Evolutionary conservation across 2,113 vertebrate genomes (phyloP), one percentile per base, ranked within the genome.

Genomic region (Marcusenius ussheri): DNA sequence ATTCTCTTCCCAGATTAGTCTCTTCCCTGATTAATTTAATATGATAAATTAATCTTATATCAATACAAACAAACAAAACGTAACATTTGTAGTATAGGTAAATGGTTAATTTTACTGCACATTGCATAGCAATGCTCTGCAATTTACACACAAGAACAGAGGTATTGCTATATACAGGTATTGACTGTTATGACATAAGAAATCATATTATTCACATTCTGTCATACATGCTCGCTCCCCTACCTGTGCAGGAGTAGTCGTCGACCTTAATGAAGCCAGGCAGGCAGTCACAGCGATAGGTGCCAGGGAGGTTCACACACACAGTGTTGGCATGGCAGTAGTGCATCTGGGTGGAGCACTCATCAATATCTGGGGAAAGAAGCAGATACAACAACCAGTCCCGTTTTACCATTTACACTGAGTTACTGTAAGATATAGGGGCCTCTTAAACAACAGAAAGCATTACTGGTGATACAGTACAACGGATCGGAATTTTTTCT

Each of bases 201-300:
- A 39, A 35, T 39, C 4, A 39, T 17, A 77, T 39, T 35, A 77
- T 15, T 77, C 70, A 17, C 58, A 21, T 47, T 35, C 17, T 45
- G 47, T 15, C 74, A 83, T 19, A 66, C 45, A n/a, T 62, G 47
- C 74, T 56, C 15, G 27, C 21, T 70, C 89, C 27, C 96, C 90
- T 95, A 99, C 98, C 98, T 70, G 98, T 98, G 91, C 98, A 99
- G 90, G 98, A 99, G 94, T 97, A 99, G 90, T 99, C 97, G 62
- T 99, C 98, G 90, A 99, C 97, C 0, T 98, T 96, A 89, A 96
- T 97, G 46, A 97, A 98, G 0, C 98, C 98, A 17, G 93, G 88
- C 27, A 97, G 92, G 51, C 98, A 99, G 94, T 99, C 98, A 53
- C 98, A 99, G 85, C 96, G 97, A 93, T 98, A 98, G 50, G 96